Percentiles rank a stretch among this genome's conserved stretches.
These are phyloP conservation scores for Rhea pennata DNA, from an alignment of 2,113 vertebrate genomes.

Conservation along the genomic window DNA sequence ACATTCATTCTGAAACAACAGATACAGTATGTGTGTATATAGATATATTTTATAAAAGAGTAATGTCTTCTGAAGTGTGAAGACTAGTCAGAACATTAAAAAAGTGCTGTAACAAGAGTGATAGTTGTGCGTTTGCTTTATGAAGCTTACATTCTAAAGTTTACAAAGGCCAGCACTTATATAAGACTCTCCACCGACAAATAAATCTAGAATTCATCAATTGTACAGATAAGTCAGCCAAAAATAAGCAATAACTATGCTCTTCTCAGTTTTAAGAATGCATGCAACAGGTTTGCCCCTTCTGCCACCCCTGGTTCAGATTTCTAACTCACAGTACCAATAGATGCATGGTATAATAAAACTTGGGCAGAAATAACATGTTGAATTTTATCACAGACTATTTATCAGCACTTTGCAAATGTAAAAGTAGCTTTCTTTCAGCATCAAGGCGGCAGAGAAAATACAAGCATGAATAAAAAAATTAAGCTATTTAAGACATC, in stretches of 20 bases:
- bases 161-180: constrained; percentile 74
- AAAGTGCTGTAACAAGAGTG: constrained; percentile 40
- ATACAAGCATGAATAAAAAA: constrained; percentile 56
- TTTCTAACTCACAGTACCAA: constrained; percentile 34
- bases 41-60: neutral
- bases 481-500: constrained; percentile 50
- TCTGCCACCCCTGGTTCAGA: constrained; percentile 22
- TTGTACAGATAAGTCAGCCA: constrained; percentile 70
- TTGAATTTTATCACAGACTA: constrained; percentile 55
- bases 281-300: constrained; percentile 54
- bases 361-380: constrained; percentile 21
- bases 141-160: constrained; percentile 70
- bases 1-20: neutral
- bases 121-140: constrained; percentile 71
- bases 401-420: constrained; percentile 51
- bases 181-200: constrained; percentile 73
- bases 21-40: neutral
- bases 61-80: neutral
- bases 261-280: constrained; percentile 43
- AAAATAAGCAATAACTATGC: constrained; percentile 59
- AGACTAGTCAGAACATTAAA: neutral
- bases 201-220: constrained; percentile 67
- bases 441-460: constrained; percentile 62
- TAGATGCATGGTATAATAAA: constrained; percentile 28
- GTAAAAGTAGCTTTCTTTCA: constrained; percentile 52